Base-by-base conservation (phyloP, 2,797 vertebrate genomes). In the Chromobotia macracanthus region DNA sequence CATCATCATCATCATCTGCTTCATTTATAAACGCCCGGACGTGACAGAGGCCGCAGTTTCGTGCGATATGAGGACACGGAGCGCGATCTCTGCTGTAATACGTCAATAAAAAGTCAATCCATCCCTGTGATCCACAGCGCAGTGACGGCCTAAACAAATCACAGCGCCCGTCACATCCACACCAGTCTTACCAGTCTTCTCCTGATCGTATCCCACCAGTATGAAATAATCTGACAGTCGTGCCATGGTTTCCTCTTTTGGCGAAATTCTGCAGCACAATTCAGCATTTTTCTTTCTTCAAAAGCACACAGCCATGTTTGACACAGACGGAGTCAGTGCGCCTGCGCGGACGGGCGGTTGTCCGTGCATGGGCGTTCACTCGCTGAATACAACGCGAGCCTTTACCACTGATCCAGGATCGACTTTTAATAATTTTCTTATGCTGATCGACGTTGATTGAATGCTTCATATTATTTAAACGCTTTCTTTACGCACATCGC, bases 271-370 rank as follows among this genome's bases (percentile, higher is more conserved):
- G 84, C 91, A 90, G 90, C 87, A 93, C 90, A 90, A 91, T 90
- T 98, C 95, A 99, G 95, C 97, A 98, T 98, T 95, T 96, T 96
- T 91, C 93, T 91, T 91, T 88, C 93, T 88, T 92, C 94, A 90
- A 90, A 91, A 84, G 91, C 93, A 94, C 93, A 94, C 97, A 95
- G 97, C 97, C 97, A 99, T 98, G 94, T 98, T 97, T 96, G 95
- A 95, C 95, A 93, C 93, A 89, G 93, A 91, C 88, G 87, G 86
- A 72, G 87, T n/a, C 84, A 92, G 66, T 96, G 95, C 97, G 95
- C 97, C 71, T 95, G 96, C 96, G 96, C 89, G 86, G 83, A 70
- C 41, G 79, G 84, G 51, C 10, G 75, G 78, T 80, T 82, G 83
- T 89, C 60, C 35, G 60, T 74, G 90, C 88, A 92, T 92, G 93